A percentile compares a stretch with the other conserved stretches of the same genome.
These are phyloP conservation scores for Drosophila meridiana DNA, from an alignment of 2,888 invertebrate genomes.

Conservation along the genomic window DNA sequence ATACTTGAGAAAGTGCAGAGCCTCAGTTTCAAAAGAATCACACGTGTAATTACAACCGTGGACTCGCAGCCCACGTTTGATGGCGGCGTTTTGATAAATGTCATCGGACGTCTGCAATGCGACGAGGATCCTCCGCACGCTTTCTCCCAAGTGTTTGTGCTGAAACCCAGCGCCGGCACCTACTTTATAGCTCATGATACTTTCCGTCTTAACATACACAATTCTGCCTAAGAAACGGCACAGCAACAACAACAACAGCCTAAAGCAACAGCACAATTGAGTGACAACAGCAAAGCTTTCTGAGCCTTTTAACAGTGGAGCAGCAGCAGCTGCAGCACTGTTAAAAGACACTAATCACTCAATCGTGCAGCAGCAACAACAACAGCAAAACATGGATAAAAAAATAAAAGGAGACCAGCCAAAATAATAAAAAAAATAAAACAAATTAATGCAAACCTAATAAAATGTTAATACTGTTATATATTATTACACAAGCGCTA, in stretches of 20 bases:
- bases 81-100: slow-evolving; percentile 97
- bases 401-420: too few relatives aligned
- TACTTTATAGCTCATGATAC: slow-evolving; percentile 98
- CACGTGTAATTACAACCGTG: slow-evolving; percentile 95
- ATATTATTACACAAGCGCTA: too few relatives aligned
- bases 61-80: slow-evolving; percentile 99
- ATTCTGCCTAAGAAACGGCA: slow-evolving; percentile 86
- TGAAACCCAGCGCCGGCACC: slow-evolving; percentile 93
- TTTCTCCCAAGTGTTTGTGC: slow-evolving; percentile 96
- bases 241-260: slow-evolving; percentile 5
- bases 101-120: slow-evolving; percentile 98
- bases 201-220: slow-evolving; percentile 97
- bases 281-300: too few relatives aligned
- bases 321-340: too few relatives aligned
- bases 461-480: too few relatives aligned
- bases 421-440: too few relatives aligned
- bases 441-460: too few relatives aligned
- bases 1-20: slow-evolving; percentile 98
- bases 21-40: slow-evolving; percentile 96
- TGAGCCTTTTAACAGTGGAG: too few relatives aligned
- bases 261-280: too few relatives aligned
- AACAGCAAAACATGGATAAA: too few relatives aligned
- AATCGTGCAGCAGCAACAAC: too few relatives aligned
- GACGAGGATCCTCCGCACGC: slow-evolving; percentile 98
- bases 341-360: too few relatives aligned